phyloP scores from a whole-genome alignment of 2,888 invertebrate species.

The Aphodius granarius region DNA sequence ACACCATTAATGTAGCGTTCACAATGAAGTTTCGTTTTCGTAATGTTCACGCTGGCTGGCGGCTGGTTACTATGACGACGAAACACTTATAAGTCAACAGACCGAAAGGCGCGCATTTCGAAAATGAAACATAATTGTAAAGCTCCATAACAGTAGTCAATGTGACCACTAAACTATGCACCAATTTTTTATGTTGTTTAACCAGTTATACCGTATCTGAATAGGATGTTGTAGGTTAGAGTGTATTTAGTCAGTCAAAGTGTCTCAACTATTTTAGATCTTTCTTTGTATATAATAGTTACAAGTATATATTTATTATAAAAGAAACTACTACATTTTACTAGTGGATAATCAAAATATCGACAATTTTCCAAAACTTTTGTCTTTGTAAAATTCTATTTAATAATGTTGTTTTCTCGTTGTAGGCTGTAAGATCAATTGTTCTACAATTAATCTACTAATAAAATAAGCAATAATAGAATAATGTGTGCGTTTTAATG shows the following conservation, averaged over 20 bases:
- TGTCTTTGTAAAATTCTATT: neutral
- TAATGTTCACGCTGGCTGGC: too few species aligned
- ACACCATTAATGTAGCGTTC: too few species aligned
- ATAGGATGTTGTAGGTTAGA: neutral
- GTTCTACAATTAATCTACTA: neutral
- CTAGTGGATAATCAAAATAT: constrained; percentile 11
- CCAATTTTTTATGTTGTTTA: constrained; percentile 10
- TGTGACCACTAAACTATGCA: constrained; percentile 11
- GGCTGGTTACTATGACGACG: too few species aligned
- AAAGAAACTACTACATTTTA: neutral
- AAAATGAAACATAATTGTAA: too few species aligned
- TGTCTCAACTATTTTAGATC: neutral
- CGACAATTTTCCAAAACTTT: neutral
- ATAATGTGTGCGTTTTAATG: neutral
- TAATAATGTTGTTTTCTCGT: constrained; percentile 3
- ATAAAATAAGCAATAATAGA: constrained; percentile 14
- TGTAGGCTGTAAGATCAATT: neutral
- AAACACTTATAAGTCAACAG: too few species aligned
- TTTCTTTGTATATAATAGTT: neutral
- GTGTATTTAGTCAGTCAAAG: neutral
- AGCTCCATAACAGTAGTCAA: neutral
- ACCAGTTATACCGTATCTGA: neutral
- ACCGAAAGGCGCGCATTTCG: too few species aligned
- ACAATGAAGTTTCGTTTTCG: too few species aligned
- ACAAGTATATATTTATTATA: neutral